Evolutionary conservation across 2,888 invertebrate species (phyloP).

Genomic region (Pandemis cinnamomeana): DNA sequence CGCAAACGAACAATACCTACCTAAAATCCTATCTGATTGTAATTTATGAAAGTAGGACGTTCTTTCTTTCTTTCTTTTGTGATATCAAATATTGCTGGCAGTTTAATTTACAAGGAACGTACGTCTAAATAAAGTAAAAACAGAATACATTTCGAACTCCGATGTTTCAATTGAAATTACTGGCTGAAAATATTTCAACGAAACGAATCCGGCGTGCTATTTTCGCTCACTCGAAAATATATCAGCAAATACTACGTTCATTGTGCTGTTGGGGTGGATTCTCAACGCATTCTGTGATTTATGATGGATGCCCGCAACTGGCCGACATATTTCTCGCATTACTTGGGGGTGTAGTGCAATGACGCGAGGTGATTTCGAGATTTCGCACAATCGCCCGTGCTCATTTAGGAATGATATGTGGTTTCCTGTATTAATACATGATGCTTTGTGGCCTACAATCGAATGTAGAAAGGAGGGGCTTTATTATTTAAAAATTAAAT

Average conservation of each 20-base stretch:
- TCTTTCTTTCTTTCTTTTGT: background rate
- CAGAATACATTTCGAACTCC: background rate
- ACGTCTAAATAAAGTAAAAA: background rate
- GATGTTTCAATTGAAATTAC: background rate
- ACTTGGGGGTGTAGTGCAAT: slow-evolving; percentile 13
- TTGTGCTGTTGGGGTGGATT: slow-evolving; percentile 23
- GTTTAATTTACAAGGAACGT: background rate
- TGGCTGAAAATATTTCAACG: slow-evolving; percentile 3
- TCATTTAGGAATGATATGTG: slow-evolving; percentile 16
- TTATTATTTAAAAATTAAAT: no score
- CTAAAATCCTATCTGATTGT: no score
- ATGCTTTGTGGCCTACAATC: background rate
- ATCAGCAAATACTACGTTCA: slow-evolving; percentile 12
- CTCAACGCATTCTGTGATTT: slow-evolving; percentile 27
- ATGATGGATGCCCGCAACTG: slow-evolving; percentile 28
- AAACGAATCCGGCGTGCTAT: background rate
- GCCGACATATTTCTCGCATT: slow-evolving; percentile 30
- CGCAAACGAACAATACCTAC: no score
- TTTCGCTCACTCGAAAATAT: slow-evolving; percentile 8
- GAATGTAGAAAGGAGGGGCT: background rate
- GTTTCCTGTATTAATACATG: slow-evolving; percentile 2
- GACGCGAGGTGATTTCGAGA: slow-evolving; percentile 22
- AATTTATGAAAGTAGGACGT: background rate
- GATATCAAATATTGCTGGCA: background rate
- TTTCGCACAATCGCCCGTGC: slow-evolving; percentile 15